phyloP scores from a whole-genome alignment of 2,888 invertebrate genomes.

The Trileptium ribeirensis region DNA sequence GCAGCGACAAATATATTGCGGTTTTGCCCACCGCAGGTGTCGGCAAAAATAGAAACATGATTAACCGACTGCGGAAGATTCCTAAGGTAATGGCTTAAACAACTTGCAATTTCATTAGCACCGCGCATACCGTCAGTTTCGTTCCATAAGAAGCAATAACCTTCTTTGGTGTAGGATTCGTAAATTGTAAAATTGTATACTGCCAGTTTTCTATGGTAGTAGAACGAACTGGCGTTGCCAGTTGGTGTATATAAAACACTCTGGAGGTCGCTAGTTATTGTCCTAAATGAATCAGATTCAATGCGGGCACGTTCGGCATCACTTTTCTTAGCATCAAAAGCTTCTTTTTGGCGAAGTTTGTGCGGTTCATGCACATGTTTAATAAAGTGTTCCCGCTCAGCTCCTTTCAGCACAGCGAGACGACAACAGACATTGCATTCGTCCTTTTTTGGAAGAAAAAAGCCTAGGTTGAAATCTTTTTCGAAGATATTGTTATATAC shows the following conservation, averaged over 20 bases:
- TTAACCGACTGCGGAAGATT: background rate
- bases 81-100: background rate
- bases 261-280: slow-evolving; percentile 11
- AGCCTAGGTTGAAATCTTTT: background rate
- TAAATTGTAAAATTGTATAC: slow-evolving; percentile 16
- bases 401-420: background rate
- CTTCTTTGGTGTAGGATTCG: background rate
- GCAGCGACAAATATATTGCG: slow-evolving; percentile 7
- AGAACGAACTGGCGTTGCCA: slow-evolving; percentile 1
- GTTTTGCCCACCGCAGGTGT: background rate
- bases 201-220: slow-evolving; percentile 15
- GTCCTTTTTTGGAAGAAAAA: background rate
- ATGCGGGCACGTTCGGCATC: background rate
- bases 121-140: slow-evolving; percentile 9
- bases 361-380: background rate
- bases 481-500: background rate
- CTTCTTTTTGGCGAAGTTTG: background rate
- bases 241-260: slow-evolving; percentile 1
- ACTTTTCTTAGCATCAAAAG: background rate
- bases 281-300: background rate
- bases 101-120: slow-evolving; percentile 15
- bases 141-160: slow-evolving; percentile 14
- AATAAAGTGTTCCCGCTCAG: background rate
- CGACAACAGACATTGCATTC: background rate
- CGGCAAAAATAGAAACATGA: background rate